phyloP scores from a whole-genome alignment of 2,888 invertebrate genomes.

The Acanthosepion pharaonis region DNA sequence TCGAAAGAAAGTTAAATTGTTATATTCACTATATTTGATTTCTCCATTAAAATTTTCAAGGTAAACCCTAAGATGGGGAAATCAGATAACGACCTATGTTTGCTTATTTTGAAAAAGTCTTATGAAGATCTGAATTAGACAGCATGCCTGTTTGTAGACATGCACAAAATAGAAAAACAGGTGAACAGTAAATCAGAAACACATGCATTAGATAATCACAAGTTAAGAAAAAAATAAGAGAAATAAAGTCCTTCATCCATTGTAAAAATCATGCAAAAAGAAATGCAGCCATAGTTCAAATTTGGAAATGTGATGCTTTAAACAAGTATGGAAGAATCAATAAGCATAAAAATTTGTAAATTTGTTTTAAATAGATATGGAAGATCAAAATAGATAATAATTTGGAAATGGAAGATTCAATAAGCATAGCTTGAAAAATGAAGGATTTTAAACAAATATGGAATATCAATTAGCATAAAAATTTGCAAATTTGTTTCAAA shows the following conservation, averaged over 20 bases:
- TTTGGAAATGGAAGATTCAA: not conserved
- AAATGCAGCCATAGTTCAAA: not conserved
- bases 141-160: not conserved
- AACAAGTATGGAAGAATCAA: not conserved
- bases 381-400: not conserved
- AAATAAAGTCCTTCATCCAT: not conserved
- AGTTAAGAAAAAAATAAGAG: not conserved
- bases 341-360: not conserved
- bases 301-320: not conserved
- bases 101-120: not conserved
- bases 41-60: not conserved
- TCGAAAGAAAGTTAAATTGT: not conserved
- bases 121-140: not conserved
- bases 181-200: not conserved
- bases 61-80: not conserved
- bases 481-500: not conserved
- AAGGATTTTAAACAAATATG: not conserved
- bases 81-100: not conserved
- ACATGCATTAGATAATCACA: not conserved
- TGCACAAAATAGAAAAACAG: not conserved
- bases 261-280: not conserved
- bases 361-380: not conserved
- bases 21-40: not conserved
- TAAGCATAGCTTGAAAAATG: not conserved
- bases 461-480: not conserved